Conservation (phyloP, 2,113 vertebrate species). For the Anoplopoma fimbria region DNA sequence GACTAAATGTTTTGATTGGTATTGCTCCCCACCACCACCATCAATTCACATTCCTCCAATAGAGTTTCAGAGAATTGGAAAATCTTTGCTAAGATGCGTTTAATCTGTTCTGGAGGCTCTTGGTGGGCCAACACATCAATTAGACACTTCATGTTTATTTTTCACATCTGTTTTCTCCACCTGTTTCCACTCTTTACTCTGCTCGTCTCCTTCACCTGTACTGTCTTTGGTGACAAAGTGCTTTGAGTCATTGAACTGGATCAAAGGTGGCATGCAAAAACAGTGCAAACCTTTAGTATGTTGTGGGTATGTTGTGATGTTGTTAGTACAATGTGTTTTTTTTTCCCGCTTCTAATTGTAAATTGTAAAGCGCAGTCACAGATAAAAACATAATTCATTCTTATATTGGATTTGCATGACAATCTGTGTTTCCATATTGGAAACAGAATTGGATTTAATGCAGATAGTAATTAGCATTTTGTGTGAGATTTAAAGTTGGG, state of each 20-base stretch:
- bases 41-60: neutral
- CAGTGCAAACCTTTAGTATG: neutral
- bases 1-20: neutral
- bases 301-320: neutral
- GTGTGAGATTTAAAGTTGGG: neutral
- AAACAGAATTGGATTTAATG: constrained; percentile 1
- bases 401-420: neutral
- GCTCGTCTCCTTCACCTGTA: neutral
- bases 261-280: neutral
- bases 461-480: neutral
- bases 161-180: neutral
- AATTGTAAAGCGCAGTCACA: neutral
- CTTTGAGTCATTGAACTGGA: neutral
- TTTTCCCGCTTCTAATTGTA: neutral
- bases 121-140: neutral
- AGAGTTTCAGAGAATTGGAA: neutral
- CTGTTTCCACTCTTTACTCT: neutral
- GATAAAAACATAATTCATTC: neutral
- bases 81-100: neutral
- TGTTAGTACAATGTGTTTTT: neutral
- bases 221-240: neutral
- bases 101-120: neutral
- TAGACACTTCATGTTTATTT: neutral
- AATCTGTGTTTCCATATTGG: neutral
- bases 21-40: neutral